Conservation (phyloP, 2,888 invertebrate species). For the Tachina grossa region DNA sequence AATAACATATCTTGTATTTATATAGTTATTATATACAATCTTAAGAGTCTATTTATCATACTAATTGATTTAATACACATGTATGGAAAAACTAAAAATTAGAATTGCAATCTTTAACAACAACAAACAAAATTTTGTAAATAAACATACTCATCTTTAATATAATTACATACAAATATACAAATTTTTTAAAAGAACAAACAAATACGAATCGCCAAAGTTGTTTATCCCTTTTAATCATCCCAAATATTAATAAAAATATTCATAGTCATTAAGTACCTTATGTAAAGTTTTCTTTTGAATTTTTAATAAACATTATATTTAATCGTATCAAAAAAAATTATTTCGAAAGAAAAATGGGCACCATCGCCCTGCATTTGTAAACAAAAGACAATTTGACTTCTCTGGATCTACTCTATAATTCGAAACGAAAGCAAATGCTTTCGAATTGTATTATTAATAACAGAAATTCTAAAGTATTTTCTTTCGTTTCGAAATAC, state of each 20-base stretch:
- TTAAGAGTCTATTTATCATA: constrained; percentile 63
- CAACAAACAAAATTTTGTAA: constrained; percentile 53
- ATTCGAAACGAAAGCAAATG: too few species aligned
- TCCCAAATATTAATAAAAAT: constrained; percentile 70
- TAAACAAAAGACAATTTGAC: not conserved
- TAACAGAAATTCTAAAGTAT: too few species aligned
- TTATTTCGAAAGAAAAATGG: too few species aligned
- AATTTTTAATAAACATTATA: constrained; percentile 51
- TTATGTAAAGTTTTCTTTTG: constrained; percentile 63
- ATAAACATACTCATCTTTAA: constrained; percentile 37
- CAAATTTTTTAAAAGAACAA: constrained; percentile 32
- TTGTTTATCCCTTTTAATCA: constrained; percentile 68
- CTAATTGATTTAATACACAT: constrained; percentile 25
- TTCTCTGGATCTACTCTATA: too few species aligned
- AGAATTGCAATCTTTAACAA: constrained; percentile 14
- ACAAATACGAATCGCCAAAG: constrained; percentile 66
- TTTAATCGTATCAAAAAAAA: constrained; percentile 50
- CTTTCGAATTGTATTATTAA: too few species aligned
- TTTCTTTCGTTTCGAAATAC: too few species aligned
- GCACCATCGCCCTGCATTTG: too few species aligned
- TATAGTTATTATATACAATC: constrained; percentile 49
- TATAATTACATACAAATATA: constrained; percentile 44
- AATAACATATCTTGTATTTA: constrained; percentile 64
- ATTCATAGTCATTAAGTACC: constrained; percentile 71
- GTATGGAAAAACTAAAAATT: not conserved